These are phyloP conservation scores for Eutolmus rufibarbis DNA, from an alignment of 2,888 invertebrate species.

Conservation along the genomic window DNA sequence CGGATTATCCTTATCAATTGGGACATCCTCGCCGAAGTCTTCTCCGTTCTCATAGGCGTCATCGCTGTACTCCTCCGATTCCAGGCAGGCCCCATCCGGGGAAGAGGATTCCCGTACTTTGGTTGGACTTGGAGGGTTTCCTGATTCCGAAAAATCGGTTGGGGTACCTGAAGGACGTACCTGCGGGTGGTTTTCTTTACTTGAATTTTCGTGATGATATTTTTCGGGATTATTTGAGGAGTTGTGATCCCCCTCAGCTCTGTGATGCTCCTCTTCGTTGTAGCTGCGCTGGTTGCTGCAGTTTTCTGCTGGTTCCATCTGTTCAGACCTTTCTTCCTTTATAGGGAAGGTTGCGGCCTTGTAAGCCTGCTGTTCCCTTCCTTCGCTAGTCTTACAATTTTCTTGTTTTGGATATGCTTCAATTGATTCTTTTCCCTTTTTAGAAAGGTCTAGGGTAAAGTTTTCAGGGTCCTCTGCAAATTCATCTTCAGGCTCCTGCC, in stretches of 20 bases:
- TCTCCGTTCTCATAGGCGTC: constrained; percentile 77
- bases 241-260: background rate
- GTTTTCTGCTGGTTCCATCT: background rate
- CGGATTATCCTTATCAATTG: constrained; percentile 91
- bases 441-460: constrained; percentile 49
- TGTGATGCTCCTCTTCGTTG: background rate
- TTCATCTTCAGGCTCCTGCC: constrained; percentile 9
- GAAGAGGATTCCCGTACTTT: constrained; percentile 68
- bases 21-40: constrained; percentile 77
- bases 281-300: constrained; percentile 43
- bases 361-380: constrained; percentile 40
- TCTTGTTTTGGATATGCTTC: background rate
- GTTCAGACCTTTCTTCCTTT: constrained; percentile 37
- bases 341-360: background rate
- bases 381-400: background rate
- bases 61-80: constrained; percentile 68
- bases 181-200: constrained; percentile 61
- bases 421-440: constrained; percentile 27
- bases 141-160: background rate
- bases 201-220: constrained; percentile 78
- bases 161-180: background rate
- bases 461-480: constrained; percentile 46
- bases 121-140: constrained; percentile 66
- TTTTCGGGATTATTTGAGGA: constrained; percentile 70
- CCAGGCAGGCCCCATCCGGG: constrained; percentile 69